Evolutionary conservation across 2,113 vertebrate species (phyloP).

Genomic region (Oryzias curvinotus): DNA sequence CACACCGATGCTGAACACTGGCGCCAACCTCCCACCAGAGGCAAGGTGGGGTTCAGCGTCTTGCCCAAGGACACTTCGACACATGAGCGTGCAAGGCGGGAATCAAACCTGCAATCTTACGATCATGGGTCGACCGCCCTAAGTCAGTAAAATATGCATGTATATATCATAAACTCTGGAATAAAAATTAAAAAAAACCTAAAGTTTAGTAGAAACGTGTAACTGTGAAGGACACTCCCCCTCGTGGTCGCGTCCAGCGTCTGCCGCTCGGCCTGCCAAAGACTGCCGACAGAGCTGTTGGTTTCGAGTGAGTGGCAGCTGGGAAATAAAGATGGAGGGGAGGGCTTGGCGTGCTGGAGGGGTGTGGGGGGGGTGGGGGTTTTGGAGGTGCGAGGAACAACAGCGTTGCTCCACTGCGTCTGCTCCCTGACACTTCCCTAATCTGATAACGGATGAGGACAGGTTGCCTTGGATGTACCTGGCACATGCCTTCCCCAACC

Average conservation of each 20-base stretch:
- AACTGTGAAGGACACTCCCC: constrained; percentile 26
- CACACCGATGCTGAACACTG: too few relatives aligned
- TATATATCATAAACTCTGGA: too few relatives aligned
- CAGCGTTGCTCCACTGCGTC: constrained; percentile 72
- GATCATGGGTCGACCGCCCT: too few relatives aligned
- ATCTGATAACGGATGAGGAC: constrained; percentile 99
- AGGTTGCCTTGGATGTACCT: constrained; percentile 92
- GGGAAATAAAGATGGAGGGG: constrained; percentile 15
- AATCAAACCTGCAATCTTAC: too few relatives aligned
- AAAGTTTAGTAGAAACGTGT: too few relatives aligned
- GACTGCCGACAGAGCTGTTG: constrained; percentile 34
- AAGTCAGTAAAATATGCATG: too few relatives aligned
- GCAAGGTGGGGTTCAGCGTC: too few relatives aligned
- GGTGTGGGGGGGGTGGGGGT: constrained; percentile 19
- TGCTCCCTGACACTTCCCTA: constrained; percentile 91
- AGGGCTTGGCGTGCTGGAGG: not conserved
- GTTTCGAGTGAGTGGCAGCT: constrained; percentile 61
- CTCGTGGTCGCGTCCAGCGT: not conserved
- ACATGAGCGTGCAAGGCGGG: too few relatives aligned
- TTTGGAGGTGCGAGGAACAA: constrained; percentile 64
- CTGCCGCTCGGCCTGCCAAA: constrained; percentile 48
- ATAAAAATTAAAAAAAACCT: too few relatives aligned
- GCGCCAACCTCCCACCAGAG: too few relatives aligned
- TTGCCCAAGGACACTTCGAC: too few relatives aligned
- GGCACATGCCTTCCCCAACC: constrained; percentile 91